These are phyloP conservation scores for Melanargia galathea DNA, from an alignment of 2,888 invertebrate species.

Conservation along the genomic window DNA sequence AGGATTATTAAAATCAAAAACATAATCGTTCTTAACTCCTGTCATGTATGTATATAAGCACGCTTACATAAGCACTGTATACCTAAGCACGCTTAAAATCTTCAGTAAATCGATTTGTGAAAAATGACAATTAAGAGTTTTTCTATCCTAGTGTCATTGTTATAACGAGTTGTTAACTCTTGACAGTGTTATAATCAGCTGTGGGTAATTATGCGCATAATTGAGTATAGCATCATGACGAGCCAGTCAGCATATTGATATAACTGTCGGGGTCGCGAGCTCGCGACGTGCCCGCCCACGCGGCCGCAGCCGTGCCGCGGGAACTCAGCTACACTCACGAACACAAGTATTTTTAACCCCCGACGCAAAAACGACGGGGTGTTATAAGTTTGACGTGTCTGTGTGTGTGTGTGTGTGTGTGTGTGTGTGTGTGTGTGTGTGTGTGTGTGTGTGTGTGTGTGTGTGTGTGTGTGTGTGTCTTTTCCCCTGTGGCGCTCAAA, in stretches of 20 bases:
- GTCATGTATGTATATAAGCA: no score
- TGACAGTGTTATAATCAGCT: constrained; percentile 31
- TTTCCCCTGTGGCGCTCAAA: no score
- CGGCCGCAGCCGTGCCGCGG: constrained; percentile 46
- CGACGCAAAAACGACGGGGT: no score
- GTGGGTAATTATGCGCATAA: constrained; percentile 41
- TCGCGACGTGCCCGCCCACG: constrained; percentile 66
- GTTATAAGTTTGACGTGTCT: no score
- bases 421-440: no score
- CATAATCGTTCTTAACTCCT: no score
- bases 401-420: no score
- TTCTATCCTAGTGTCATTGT: background rate
- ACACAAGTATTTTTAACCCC: constrained; percentile 30
- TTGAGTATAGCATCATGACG: constrained; percentile 46
- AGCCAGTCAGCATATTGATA: constrained; percentile 65
- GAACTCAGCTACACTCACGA: constrained; percentile 45
- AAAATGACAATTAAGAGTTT: background rate
- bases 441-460: no score
- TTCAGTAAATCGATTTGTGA: no score
- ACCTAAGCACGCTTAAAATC: background rate
- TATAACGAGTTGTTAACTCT: constrained; percentile 14
- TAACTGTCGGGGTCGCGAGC: constrained; percentile 70
- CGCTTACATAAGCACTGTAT: no score
- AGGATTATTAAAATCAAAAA: no score
- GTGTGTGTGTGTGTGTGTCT: no score